A percentile compares a stretch with the other conserved stretches of the same genome.
Conservation (phyloP, 1,140 invertebrate genomes). For the Argopecten irradians region DNA sequence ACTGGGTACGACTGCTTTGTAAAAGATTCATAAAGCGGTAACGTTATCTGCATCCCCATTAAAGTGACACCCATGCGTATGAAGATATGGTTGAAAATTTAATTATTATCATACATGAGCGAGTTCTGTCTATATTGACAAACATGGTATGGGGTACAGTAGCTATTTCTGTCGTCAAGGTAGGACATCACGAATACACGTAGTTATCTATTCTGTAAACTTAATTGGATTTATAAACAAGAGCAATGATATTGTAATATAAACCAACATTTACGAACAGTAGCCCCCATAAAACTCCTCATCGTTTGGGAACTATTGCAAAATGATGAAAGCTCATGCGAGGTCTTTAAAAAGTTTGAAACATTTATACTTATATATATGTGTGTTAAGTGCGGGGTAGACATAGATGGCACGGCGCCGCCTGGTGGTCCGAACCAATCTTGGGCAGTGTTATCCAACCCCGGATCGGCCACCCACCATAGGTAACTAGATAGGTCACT, state of each 20-base stretch:
- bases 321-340: background rate
- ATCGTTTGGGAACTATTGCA: background rate
- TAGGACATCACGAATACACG: background rate
- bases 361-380: background rate
- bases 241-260: background rate
- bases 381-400: background rate
- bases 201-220: background rate
- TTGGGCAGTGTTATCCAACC: conserved; percentile 2
- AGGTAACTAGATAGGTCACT: conserved; percentile 8
- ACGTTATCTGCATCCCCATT: background rate
- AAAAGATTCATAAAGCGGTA: background rate
- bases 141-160: background rate
- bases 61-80: background rate
- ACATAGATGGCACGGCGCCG: background rate
- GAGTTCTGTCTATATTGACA: background rate
- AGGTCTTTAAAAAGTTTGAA: background rate
- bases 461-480: background rate
- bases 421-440: background rate
- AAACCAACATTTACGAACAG: background rate
- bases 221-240: conserved; percentile 10
- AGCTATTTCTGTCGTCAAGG: background rate
- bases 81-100: background rate
- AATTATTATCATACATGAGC: background rate
- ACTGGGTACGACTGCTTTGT: background rate
- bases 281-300: background rate